Evolutionary conservation across 1,140 invertebrate genomes (phyloP).

Genomic region (Chlorops oryzae): DNA sequence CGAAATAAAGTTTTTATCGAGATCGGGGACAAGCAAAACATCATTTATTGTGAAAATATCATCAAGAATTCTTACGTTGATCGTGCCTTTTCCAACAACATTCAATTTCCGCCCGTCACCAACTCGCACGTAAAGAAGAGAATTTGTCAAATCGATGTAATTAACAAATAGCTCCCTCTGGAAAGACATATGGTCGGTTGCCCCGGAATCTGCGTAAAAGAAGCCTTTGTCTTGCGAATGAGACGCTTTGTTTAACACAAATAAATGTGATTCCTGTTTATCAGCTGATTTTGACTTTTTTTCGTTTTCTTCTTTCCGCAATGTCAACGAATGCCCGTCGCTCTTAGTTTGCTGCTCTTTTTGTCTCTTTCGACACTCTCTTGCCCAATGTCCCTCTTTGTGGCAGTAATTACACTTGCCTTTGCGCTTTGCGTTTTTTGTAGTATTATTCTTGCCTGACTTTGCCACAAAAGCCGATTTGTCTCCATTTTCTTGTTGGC

Average conservation of each 20-base stretch:
- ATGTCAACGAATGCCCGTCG: background rate
- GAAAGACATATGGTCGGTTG: too few relatives aligned
- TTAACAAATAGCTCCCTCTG: too few relatives aligned
- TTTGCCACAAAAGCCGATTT: too few relatives aligned
- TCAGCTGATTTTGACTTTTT: background rate
- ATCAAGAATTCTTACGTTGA: slow-evolving; percentile 16
- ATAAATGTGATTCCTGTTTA: background rate
- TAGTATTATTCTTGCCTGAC: too few relatives aligned
- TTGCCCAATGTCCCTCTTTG: slow-evolving; percentile 7
- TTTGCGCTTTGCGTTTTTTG: background rate
- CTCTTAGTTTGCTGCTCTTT: background rate
- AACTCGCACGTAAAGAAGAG: background rate
- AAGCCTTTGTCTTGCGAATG: too few relatives aligned
- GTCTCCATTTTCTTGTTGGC: too few relatives aligned
- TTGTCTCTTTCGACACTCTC: background rate
- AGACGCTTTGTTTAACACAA: too few relatives aligned
- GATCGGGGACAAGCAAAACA: slow-evolving; percentile 21
- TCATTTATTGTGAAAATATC: slow-evolving; percentile 18
- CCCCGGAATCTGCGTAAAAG: too few relatives aligned
- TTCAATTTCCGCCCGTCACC: too few relatives aligned
- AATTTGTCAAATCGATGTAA: too few relatives aligned
- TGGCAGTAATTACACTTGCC: slow-evolving; percentile 5
- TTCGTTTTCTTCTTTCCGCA: background rate
- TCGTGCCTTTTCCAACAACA: slow-evolving; percentile 14
- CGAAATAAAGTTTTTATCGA: slow-evolving; percentile 26